Conservation (phyloP, 2,888 invertebrate species). For the Erynnis tages region DNA sequence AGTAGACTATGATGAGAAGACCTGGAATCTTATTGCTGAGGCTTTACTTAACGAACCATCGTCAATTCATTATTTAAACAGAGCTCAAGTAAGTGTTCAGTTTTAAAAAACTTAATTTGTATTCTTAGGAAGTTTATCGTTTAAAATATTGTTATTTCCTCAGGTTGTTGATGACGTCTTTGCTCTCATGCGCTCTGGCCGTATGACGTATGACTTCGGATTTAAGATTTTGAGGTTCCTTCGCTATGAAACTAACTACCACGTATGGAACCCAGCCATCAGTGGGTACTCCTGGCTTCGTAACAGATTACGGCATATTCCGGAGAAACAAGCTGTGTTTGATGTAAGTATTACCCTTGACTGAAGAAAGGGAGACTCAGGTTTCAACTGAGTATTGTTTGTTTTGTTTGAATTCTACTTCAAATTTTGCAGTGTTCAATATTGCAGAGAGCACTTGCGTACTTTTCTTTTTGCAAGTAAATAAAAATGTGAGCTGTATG, state of each 20-base stretch:
- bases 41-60: constrained; percentile 53
- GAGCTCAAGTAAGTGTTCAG: constrained; percentile 83
- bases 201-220: constrained; percentile 53
- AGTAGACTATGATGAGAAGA: constrained; percentile 83
- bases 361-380: no score
- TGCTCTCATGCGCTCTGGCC: constrained; percentile 61
- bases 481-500: no score
- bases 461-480: no score
- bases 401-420: no score
- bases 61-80: constrained; percentile 84
- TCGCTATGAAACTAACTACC: constrained; percentile 56
- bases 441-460: no score
- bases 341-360: constrained; percentile 53
- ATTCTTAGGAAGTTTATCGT: not conserved
- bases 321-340: constrained; percentile 55
- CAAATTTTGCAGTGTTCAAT: no score
- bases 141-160: constrained; percentile 21
- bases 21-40: constrained; percentile 78
- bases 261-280: constrained; percentile 71
- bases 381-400: no score
- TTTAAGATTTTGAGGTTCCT: constrained; percentile 67
- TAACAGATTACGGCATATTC: constrained; percentile 61
- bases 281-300: constrained; percentile 63
- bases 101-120: not conserved
- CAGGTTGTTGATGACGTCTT: constrained; percentile 71